Conservation (phyloP, 2,888 invertebrate genomes). For the Geophilus truncorum region DNA sequence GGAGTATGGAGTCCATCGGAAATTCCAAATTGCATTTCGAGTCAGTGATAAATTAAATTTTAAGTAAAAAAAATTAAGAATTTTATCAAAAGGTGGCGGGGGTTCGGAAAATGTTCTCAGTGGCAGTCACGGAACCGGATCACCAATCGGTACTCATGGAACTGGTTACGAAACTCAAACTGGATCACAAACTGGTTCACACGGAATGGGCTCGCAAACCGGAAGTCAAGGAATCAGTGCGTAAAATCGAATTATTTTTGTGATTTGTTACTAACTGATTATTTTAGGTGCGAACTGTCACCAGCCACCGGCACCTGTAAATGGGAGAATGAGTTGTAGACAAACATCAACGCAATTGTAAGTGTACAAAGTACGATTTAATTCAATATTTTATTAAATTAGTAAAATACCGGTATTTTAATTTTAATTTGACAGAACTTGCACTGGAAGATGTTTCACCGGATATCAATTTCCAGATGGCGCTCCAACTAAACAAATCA, state of each 20-base stretch:
- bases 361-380: not conserved
- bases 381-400: too few species aligned
- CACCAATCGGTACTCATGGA: not conserved
- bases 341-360: not conserved
- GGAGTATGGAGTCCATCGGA: constrained; percentile 54
- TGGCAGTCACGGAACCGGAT: not conserved
- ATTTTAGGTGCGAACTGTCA: not conserved
- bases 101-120: too few species aligned
- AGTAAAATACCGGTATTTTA: too few species aligned
- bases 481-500: constrained; percentile 35
- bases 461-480: constrained; percentile 40
- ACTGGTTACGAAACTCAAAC: not conserved
- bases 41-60: not conserved
- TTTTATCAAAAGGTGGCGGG: too few species aligned
- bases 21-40: not conserved
- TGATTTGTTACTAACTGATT: too few species aligned
- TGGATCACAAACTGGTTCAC: too few species aligned
- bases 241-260: too few species aligned
- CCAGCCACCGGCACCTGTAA: not conserved
- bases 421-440: not conserved
- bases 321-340: not conserved
- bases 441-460: constrained; percentile 33
- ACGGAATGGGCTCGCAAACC: too few species aligned
- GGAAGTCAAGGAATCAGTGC: too few species aligned
- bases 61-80: not conserved